phyloP scores from a whole-genome alignment of 2,113 vertebrate species.

The Girardinichthys multiradiatus region DNA sequence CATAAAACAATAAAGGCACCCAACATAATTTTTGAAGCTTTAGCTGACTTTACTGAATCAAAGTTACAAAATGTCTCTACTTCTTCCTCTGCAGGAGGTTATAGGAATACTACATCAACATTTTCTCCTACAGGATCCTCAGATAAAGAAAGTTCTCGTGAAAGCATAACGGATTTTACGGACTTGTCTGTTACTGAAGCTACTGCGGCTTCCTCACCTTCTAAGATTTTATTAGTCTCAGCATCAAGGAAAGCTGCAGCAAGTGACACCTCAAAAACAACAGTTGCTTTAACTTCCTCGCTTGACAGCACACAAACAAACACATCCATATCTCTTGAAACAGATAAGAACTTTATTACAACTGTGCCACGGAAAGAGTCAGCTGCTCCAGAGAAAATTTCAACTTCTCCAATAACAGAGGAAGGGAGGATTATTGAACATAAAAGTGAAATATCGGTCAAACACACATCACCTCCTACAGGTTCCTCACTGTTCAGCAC shows the following conservation, averaged over 20 bases:
- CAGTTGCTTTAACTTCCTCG: no score
- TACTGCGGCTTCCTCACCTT: not conserved
- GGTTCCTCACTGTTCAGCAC: no score
- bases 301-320: not conserved
- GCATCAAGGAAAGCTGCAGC: no score
- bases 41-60: conserved; percentile 33
- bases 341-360: not conserved
- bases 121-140: conserved; percentile 6
- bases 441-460: no score
- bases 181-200: no score
- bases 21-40: conserved; percentile 48
- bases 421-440: no score
- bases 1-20: conserved; percentile 27
- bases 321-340: not conserved
- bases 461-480: no score
- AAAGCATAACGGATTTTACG: no score
- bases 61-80: conserved; percentile 19
- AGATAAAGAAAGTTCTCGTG: no score
- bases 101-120: conserved; percentile 46
- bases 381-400: not conserved
- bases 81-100: conserved; percentile 37
- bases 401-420: not conserved
- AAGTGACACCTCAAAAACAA: no score
- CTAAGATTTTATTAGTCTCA: no score
- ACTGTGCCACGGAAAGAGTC: not conserved